Percentiles rank a stretch among this genome's conserved stretches.
phyloP scores from a whole-genome alignment of 1,140 invertebrate genomes.

The Euura lappo region DNA sequence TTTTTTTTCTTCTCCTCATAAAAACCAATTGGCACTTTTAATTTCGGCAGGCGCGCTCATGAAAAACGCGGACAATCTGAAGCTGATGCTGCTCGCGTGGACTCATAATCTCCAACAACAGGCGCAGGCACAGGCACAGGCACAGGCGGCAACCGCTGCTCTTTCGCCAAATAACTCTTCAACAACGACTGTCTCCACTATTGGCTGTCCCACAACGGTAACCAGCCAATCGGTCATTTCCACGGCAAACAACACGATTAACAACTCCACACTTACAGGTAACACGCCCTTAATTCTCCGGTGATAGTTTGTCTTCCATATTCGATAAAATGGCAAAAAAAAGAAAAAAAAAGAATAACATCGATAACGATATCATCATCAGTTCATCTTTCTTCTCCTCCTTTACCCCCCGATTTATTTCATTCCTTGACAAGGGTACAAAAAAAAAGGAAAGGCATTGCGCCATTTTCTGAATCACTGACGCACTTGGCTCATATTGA shows the following conservation, averaged over 20 bases:
- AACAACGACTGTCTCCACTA: constrained; percentile 56
- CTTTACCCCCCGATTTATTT: background rate
- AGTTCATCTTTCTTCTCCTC: background rate
- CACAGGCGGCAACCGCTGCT: constrained; percentile 53
- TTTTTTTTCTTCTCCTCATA: background rate
- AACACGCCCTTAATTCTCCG: constrained; percentile 40
- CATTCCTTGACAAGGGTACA: too few relatives aligned
- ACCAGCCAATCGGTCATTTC: constrained; percentile 59
- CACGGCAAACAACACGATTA: constrained; percentile 59
- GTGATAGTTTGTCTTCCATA: background rate
- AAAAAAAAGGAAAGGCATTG: too few relatives aligned
- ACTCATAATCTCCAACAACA: constrained; percentile 76
- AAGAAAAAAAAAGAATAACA: background rate
- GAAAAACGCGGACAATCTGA: constrained; percentile 85
- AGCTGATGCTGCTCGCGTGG: constrained; percentile 84
- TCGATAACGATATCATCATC: background rate
- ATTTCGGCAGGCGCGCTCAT: constrained; percentile 65
- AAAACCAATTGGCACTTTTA: constrained; percentile 51
- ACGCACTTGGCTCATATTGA: too few relatives aligned
- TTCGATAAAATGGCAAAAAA: background rate
- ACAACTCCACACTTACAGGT: constrained; percentile 60
- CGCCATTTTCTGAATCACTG: too few relatives aligned
- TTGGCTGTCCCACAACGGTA: constrained; percentile 52
- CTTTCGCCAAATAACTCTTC: constrained; percentile 58
- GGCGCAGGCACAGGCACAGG: constrained; percentile 64